phyloP scores from a whole-genome alignment of 2,113 vertebrate genomes.

The Stomatorhinus ivindoensis region DNA sequence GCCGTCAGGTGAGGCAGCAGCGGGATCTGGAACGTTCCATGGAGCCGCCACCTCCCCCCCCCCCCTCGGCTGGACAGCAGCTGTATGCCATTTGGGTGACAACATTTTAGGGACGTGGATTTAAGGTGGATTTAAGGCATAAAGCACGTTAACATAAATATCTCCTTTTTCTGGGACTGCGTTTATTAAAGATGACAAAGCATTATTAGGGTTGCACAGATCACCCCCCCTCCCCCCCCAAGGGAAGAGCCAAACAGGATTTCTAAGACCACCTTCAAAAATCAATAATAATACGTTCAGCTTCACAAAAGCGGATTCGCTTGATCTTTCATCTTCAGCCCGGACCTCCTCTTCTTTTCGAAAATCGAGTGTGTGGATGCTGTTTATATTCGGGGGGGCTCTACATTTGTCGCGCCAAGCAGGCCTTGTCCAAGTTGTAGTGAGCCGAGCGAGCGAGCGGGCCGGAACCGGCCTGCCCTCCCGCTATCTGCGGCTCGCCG shows the following conservation, averaged over 20 bases:
- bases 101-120: background rate
- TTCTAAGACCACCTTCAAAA: conserved; percentile 67
- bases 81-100: background rate
- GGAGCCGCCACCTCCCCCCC: no score
- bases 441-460: background rate
- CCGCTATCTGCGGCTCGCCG: background rate
- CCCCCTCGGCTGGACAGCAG: background rate
- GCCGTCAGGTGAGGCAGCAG: background rate
- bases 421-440: background rate
- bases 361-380: background rate
- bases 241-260: conserved; percentile 57
- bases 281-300: conserved; percentile 74
- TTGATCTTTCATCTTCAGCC: conserved; percentile 44
- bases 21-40: background rate
- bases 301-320: conserved; percentile 62
- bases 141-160: conserved; percentile 57
- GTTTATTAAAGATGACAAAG: conserved; percentile 80
- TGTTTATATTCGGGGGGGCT: conserved; percentile 20
- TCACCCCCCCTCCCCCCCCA: conserved; percentile 46
- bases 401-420: conserved; percentile 20
- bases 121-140: conserved; percentile 14
- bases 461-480: background rate
- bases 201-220: conserved; percentile 66
- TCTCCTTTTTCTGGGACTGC: conserved; percentile 63
- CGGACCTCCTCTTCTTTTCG: conserved; percentile 40